Evolutionary conservation across 2,113 vertebrate genomes (phyloP), one percentile per base, ranked within the genome.

Genomic region (Gobius niger): DNA sequence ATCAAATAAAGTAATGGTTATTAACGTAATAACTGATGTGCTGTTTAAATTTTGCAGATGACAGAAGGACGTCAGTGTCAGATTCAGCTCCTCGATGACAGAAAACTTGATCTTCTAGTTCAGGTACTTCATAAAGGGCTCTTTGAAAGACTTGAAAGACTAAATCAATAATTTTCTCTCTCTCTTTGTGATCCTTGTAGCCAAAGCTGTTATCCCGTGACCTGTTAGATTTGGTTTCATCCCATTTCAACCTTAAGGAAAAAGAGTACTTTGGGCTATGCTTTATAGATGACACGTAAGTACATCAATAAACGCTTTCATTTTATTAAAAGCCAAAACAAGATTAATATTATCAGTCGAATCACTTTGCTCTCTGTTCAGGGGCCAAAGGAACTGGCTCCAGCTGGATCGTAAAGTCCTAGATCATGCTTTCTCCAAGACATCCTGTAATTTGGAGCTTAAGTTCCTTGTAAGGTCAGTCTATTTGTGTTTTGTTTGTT

Each of bases 261-360:
- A 99, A 99, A 77, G 98, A 99, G 57, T 99, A 98, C 83, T 99
- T 99, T 91, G 98, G 98, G 76, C 94, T 99, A 87, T 95, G 92
- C 0, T 99, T 95, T 78, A 91, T 93, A 47, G 94, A 98, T 91
- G 96, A 98, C 73, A 96, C 91, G 98, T 99, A 90, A 94, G 96
- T 77, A 44, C 4, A 57, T 73, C 65, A 67, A 6, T 14, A 46
- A 13, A 41, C 14, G 4, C 42, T 60, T 60, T 41, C 9, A 42
- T 60, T 44, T 44, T 53, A 63, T 68, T 51, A 44, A 64, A 57
- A 13, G 8, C 15, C 16, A 42, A 18, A 9, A 40, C 15, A 46
- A 0, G 34, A 15, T 40, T 18, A 53, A 53, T 41, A 34, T 13
- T 9, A 8, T 42, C 24, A 13, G 67, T 5, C 60, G n/a, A 40